phyloP scores from a whole-genome alignment of 2,113 vertebrate species.

The Thalassarche chlororhynchos region DNA sequence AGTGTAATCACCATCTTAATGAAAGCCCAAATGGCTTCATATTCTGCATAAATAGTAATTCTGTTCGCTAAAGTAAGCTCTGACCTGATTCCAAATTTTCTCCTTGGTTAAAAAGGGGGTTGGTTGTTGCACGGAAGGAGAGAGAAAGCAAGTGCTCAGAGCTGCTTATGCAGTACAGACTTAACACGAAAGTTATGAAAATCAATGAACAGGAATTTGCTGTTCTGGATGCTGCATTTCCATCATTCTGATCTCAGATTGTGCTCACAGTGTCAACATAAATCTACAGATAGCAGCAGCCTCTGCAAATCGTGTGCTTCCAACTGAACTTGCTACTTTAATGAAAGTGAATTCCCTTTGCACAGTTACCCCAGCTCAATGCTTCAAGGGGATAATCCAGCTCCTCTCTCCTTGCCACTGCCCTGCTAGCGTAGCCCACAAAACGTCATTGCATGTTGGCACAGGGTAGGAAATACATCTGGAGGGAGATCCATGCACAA shows the following conservation, averaged over 20 bases:
- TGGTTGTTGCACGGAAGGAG: neutral
- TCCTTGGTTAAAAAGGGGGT: neutral
- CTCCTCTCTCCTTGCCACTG: neutral
- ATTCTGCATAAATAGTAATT: neutral
- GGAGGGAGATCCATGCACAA: neutral
- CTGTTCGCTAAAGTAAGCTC: neutral
- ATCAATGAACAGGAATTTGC: neutral
- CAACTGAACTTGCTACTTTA: neutral
- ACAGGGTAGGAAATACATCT: neutral
- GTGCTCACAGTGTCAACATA: neutral
- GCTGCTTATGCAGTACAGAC: neutral
- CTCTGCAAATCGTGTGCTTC: neutral
- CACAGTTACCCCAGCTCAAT: neutral
- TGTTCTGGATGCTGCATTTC: neutral
- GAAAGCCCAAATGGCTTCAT: neutral
- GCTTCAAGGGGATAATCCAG: neutral
- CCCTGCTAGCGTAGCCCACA: neutral
- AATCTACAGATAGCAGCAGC: neutral
- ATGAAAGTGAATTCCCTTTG: neutral
- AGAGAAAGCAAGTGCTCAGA: neutral
- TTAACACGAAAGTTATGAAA: neutral
- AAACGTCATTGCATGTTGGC: neutral
- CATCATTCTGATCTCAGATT: neutral
- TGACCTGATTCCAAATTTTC: neutral
- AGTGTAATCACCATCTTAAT: neutral